phyloP scores from a whole-genome alignment of 2,888 invertebrate genomes.

The Hemicrepidius hirtus region DNA sequence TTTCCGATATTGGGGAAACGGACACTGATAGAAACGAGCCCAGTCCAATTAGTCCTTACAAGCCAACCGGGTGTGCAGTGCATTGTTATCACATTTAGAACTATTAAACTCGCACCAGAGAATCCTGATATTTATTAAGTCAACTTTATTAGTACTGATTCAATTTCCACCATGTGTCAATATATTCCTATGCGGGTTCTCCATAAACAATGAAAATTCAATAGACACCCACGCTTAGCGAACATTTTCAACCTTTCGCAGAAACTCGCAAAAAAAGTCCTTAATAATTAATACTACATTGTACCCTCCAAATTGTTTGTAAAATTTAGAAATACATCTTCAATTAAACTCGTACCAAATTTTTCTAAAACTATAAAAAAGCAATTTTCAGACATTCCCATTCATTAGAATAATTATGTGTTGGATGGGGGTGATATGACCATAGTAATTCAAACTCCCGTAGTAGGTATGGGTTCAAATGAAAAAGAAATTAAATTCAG shows the following conservation, averaged over 20 bases:
- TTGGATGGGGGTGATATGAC: too few relatives aligned
- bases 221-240: neutral
- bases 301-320: too few relatives aligned
- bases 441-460: too few relatives aligned
- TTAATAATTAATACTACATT: too few relatives aligned
- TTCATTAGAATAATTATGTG: too few relatives aligned
- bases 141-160: slow-evolving; percentile 29
- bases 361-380: too few relatives aligned
- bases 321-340: too few relatives aligned
- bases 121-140: slow-evolving; percentile 31
- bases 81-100: slow-evolving; percentile 38
- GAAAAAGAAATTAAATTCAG: too few relatives aligned
- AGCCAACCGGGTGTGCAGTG: slow-evolving; percentile 37
- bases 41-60: slow-evolving; percentile 36
- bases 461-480: too few relatives aligned
- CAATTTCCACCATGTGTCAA: slow-evolving; percentile 21
- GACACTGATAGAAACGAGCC: slow-evolving; percentile 26
- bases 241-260: neutral
- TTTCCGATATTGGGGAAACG: slow-evolving; percentile 27
- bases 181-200: slow-evolving; percentile 9
- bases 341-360: too few relatives aligned
- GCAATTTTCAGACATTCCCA: too few relatives aligned
- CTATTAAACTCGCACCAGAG: slow-evolving; percentile 34
- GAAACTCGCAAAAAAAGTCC: too few relatives aligned
- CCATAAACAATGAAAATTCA: slow-evolving; percentile 3